Base-by-base conservation (phyloP, 2,113 vertebrate species). In the Scomber japonicus region DNA sequence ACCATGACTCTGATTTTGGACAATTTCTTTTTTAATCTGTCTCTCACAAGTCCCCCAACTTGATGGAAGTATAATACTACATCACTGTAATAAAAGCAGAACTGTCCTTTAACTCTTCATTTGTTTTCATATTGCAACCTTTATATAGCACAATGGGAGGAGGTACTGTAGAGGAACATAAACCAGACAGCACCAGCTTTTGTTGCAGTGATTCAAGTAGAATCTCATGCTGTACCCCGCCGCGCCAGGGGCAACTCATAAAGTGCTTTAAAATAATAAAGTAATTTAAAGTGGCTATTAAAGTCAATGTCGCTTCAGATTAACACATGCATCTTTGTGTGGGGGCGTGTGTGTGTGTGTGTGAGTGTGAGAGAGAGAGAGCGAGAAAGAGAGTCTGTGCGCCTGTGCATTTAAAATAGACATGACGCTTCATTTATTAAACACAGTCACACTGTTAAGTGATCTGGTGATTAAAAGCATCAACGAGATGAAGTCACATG, bases 261-360 rank as follows among this genome's bases (percentile, higher is more conserved):
- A 85, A 83, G 80, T 61, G 83, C 90, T 88, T 89, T 89, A 82
- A 90, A 92, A 90, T 89, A 92, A 90, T 86, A 89, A 89, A 82
- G 63, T 64, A 76, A 73, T 84, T 86, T 82, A 78, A 89, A 89
- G 84, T 86, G 88, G 84, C 88, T 80, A 78, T 92, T 89, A 90
- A 84, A 90, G 67, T 90, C 85, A 76, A 12, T 84, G 90, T 88
- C 78, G 76, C 73, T 61, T 84, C 70, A 71, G 78, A 88, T 87
- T 86, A 82, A 77, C 74, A 66, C 27, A 50, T 15, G 75, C 45
- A 2, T 21, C 16, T 56, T 4, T 7, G 48, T 27, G 69, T 54
- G 71, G 61, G 65, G 24, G 5, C 5, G 19, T 5, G 0, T 21
- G 51, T 69, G 35, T 44, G 46, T 60, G 21, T 17, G 48, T 1